phyloP scores from a whole-genome alignment of 2,888 invertebrate genomes.

The Nemotelus nigrinus region DNA sequence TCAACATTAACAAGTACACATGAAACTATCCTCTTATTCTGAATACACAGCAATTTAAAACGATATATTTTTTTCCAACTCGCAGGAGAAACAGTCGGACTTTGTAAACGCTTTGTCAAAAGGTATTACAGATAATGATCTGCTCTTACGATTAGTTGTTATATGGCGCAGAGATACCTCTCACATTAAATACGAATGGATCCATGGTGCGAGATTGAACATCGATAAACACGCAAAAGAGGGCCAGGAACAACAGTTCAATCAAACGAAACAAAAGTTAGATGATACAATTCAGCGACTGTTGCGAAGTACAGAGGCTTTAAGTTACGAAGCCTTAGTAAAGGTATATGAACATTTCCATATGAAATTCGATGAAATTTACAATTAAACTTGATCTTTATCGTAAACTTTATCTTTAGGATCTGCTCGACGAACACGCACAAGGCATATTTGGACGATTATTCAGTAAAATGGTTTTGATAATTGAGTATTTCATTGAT shows the following conservation, averaged over 20 bases:
- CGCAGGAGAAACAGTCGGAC: constrained; percentile 72
- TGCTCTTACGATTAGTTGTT: constrained; percentile 82
- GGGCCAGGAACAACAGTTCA: constrained; percentile 67
- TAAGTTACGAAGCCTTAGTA: constrained; percentile 81
- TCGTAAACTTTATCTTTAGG: constrained; percentile 64
- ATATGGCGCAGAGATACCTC: constrained; percentile 89
- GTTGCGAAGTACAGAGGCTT: constrained; percentile 76
- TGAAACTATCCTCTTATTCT: too few species aligned
- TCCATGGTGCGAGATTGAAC: constrained; percentile 63
- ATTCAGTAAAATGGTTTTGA: constrained; percentile 72
- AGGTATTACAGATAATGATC: constrained; percentile 70
- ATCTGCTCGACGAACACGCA: constrained; percentile 82
- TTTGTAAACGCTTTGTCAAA: constrained; percentile 74
- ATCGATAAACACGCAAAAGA: constrained; percentile 59
- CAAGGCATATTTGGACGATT: constrained; percentile 77
- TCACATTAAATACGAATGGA: constrained; percentile 92
- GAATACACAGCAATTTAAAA: too few species aligned
- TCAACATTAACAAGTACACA: too few species aligned
- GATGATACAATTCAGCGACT: constrained; percentile 78
- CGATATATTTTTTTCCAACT: too few species aligned
- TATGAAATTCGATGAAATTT: background rate
- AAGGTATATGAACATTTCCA: constrained; percentile 67
- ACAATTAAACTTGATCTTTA: background rate
- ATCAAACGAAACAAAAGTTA: constrained; percentile 78
- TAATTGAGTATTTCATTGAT: constrained; percentile 76